These are phyloP conservation scores for Daboia siamensis DNA, from an alignment of 2,113 vertebrate species.

Conservation along the genomic window DNA sequence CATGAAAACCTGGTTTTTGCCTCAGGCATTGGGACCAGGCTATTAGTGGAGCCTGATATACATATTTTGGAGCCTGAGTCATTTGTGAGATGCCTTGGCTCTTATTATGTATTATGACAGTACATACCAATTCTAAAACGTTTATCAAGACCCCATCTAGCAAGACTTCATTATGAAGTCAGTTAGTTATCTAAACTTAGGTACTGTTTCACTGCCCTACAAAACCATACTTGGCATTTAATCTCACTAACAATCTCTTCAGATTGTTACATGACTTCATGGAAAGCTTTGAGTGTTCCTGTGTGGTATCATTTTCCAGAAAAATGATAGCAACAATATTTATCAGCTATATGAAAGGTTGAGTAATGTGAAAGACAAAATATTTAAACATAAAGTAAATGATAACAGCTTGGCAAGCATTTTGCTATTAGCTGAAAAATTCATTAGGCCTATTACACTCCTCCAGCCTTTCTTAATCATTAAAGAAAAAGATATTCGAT, in stretches of 20 bases:
- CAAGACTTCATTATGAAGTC: background rate
- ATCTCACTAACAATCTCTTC: background rate
- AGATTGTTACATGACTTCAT: constrained; percentile 7
- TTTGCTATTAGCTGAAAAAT: background rate
- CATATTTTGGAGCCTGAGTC: background rate
- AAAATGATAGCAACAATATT: background rate
- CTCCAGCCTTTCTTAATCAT: too few species aligned
- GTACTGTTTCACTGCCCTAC: background rate
- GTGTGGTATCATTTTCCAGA: background rate
- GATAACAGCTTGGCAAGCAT: background rate
- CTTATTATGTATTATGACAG: background rate
- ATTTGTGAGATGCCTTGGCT: background rate
- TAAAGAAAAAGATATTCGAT: background rate
- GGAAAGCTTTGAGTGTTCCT: background rate
- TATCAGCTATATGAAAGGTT: background rate
- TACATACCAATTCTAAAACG: background rate
- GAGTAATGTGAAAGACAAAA: background rate
- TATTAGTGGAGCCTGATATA: background rate
- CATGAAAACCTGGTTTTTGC: background rate
- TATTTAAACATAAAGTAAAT: background rate
- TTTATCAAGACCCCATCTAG: background rate
- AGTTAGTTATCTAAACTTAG: constrained; percentile 23
- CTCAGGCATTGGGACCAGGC: background rate
- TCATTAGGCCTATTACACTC: background rate
- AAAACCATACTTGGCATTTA: background rate